These are phyloP conservation scores for Neoarius graeffei DNA, from an alignment of 2,113 vertebrate genomes.

Conservation along the genomic window DNA sequence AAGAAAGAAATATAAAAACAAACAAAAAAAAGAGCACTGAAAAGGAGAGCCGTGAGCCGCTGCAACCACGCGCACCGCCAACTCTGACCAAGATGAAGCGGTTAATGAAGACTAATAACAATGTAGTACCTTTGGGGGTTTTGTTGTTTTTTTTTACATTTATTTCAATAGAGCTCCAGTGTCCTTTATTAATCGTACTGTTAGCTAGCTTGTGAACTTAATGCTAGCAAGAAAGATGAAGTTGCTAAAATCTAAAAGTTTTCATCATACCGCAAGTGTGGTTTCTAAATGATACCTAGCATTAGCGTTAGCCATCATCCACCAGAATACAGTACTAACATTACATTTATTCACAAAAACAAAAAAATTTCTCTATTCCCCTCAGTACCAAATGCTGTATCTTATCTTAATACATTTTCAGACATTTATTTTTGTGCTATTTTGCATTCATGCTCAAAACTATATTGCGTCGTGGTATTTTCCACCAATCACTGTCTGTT, in stretches of 20 bases:
- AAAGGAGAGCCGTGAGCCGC: no score
- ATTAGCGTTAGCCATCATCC: not conserved
- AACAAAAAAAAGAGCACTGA: no score
- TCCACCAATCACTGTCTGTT: no score
- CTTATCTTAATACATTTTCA: not conserved
- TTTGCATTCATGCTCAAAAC: not conserved
- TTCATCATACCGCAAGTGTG: not conserved
- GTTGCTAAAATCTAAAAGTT: not conserved
- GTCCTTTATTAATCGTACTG: not conserved
- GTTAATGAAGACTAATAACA: not conserved
- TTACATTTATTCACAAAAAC: not conserved
- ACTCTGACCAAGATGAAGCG: no score
- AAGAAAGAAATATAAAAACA: no score
- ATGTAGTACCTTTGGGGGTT: not conserved
- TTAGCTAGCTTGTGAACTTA: not conserved
- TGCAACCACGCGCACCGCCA: no score
- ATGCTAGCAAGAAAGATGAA: not conserved
- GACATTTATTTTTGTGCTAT: not conserved
- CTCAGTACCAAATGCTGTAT: not conserved
- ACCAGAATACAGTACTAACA: no score
- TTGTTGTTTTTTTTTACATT: no score
- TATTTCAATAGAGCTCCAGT: no score
- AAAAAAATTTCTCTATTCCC: not conserved
- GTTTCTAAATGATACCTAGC: not conserved
- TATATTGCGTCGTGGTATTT: not conserved